phyloP scores from a whole-genome alignment of 2,797 vertebrate genomes.

The Peromyscus melanophrys region DNA sequence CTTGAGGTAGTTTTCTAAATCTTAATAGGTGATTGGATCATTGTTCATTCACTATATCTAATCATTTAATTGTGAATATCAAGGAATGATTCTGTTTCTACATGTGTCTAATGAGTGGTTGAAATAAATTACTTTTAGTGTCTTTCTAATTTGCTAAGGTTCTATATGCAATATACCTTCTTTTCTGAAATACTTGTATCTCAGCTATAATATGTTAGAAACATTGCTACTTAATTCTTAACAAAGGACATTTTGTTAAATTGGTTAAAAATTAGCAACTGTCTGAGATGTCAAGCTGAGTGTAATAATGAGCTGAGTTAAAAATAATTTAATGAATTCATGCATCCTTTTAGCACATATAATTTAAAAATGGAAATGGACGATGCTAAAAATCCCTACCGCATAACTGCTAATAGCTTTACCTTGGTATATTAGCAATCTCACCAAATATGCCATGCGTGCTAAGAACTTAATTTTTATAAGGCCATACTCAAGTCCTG shows the following conservation, averaged over 20 bases:
- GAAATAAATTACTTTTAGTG: not conserved
- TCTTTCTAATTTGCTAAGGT: conserved; percentile 22
- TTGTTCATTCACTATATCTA: not conserved
- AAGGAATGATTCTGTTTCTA: conserved; percentile 43
- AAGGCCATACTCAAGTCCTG: not conserved
- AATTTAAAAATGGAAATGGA: conserved; percentile 82
- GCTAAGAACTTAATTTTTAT: conserved; percentile 51
- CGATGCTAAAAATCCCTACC: conserved; percentile 69
- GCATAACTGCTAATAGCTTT: conserved; percentile 68
- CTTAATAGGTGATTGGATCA: conserved; percentile 40
- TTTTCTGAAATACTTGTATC: conserved; percentile 76
- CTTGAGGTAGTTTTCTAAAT: not conserved
- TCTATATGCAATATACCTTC: conserved; percentile 24
- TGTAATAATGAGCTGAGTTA: conserved; percentile 89
- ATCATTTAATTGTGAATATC: not conserved
- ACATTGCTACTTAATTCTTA: conserved; percentile 81
- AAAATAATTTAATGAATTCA: conserved; percentile 90
- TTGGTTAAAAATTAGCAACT: conserved; percentile 87
- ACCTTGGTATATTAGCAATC: conserved; percentile 43
- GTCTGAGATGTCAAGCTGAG: conserved; percentile 87
- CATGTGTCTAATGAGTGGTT: not conserved
- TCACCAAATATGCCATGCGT: not conserved
- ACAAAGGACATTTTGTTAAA: conserved; percentile 85
- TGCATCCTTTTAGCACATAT: conserved; percentile 85
- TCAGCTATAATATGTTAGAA: conserved; percentile 79